These are phyloP conservation scores for Aporophyla nigra DNA, from an alignment of 2,888 invertebrate genomes.

Conservation along the genomic window DNA sequence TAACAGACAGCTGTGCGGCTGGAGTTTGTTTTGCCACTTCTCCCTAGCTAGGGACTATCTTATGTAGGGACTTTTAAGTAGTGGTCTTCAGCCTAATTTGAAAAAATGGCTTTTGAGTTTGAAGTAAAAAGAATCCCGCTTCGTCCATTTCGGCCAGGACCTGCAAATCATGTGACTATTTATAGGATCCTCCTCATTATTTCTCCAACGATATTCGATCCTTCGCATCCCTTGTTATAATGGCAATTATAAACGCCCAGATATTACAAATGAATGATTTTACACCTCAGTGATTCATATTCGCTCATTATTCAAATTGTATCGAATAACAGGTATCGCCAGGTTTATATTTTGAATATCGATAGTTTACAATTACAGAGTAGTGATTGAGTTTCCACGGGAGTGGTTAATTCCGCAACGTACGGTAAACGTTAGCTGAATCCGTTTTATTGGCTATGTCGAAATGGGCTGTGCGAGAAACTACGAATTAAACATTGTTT, in stretches of 20 bases:
- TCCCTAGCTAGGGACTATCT: no score
- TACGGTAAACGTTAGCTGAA: constrained; percentile 17
- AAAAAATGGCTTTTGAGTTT: background rate
- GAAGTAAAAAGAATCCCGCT: background rate
- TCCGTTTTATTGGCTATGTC: constrained; percentile 39
- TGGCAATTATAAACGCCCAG: background rate
- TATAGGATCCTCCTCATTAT: no score
- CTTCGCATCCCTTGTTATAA: background rate
- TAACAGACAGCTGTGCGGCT: background rate
- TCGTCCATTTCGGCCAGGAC: background rate
- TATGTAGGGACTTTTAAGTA: no score
- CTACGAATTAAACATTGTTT: constrained; percentile 42
- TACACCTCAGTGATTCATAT: background rate
- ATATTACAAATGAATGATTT: background rate
- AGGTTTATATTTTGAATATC: constrained; percentile 20
- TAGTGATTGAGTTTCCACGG: constrained; percentile 26
- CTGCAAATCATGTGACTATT: background rate
- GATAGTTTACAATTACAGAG: constrained; percentile 11
- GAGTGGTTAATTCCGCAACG: constrained; percentile 37
- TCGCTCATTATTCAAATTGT: constrained; percentile 2
- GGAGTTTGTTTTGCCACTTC: no score
- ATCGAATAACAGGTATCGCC: background rate
- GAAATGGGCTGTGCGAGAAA: constrained; percentile 32
- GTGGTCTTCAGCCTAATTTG: background rate
- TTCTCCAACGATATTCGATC: background rate